Evolutionary conservation across 2,113 vertebrate genomes (phyloP).

Genomic region (Thamnaconus septentrionalis): DNA sequence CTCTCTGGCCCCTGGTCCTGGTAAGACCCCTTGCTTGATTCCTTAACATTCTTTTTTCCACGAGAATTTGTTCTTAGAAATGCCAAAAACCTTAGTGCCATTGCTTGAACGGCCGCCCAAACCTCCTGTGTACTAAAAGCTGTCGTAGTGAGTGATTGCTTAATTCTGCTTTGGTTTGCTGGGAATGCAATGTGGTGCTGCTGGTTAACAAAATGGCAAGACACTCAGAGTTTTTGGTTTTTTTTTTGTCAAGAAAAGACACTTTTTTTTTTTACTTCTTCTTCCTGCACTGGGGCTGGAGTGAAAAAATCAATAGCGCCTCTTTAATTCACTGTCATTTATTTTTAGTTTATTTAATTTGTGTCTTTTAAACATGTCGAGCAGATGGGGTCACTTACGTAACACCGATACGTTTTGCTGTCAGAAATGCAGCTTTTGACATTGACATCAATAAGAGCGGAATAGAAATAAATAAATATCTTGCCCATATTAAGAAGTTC

Average conservation of each 20-base stretch:
- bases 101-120: too few relatives aligned
- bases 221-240: background rate
- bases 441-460: conserved; percentile 50
- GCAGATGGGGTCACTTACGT: conserved; percentile 12
- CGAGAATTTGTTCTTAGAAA: too few relatives aligned
- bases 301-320: background rate
- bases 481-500: conserved; percentile 83
- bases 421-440: conserved; percentile 31
- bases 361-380: conserved; percentile 3
- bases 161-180: background rate
- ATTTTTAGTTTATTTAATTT: conserved; percentile 19
- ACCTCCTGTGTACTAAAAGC: too few relatives aligned
- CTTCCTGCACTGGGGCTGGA: background rate
- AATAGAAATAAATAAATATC: conserved; percentile 79
- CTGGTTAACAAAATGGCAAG: background rate
- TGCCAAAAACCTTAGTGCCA: too few relatives aligned
- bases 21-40: conserved; percentile 67
- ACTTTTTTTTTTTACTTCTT: background rate
- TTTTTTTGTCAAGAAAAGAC: background rate
- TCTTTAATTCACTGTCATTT: background rate
- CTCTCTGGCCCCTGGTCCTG: conserved; percentile 63
- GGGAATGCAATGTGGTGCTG: conserved; percentile 5
- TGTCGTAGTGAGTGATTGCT: background rate
- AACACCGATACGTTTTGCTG: conserved; percentile 10
- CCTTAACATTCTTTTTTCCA: conserved; percentile 13